Evolutionary conservation across 2,888 invertebrate genomes (phyloP), one percentile per base, ranked within the genome.

Genomic region (Erpobdella octoculata): DNA sequence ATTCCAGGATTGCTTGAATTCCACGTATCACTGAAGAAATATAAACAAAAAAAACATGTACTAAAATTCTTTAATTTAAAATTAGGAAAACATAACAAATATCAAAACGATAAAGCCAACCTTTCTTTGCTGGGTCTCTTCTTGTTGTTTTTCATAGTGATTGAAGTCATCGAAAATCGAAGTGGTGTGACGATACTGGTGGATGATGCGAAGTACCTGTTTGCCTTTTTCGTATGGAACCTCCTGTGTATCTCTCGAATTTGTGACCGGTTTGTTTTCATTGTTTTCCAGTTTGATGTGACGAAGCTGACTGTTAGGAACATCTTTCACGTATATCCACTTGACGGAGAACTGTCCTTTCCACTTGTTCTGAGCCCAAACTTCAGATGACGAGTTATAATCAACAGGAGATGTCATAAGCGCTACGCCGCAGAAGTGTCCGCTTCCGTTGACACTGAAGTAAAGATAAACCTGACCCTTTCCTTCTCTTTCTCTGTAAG

Each of bases 341-440:
- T 93, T 91, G 77, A 97, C 95, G 84, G 91, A 91, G 83, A 94
- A 93, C 85, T 92, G 91, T 80, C 94, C 94, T 85, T 94, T 95
- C 96, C 96, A 97, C 86, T 97, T 97, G 85, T 96, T 94, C 85
- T 96, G 95, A 73, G 94, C 92, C 96, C 96, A 97, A 79, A 96
- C 95, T 77, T 89, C 91, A 77, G 93, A 91, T 81, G 91, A 91
- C 76, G 91, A 90, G 82, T 91, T 90, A 85, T 95, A 95, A 86
- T 97, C 96, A 77, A 97, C 92, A 33, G 90, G 86, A 76, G 92
- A 91, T 80, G 91, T 90, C 96, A 97, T 97, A 84, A 93, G 92
- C 61, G 96, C 96, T 90, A 97, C 93, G 48, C 97, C 97, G 85
- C 96, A 97, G 86, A 97, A 97, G 84, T 97, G 94, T 71, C 95